phyloP scores from a whole-genome alignment of 2,113 vertebrate species.

The Elgaria multicarinata region DNA sequence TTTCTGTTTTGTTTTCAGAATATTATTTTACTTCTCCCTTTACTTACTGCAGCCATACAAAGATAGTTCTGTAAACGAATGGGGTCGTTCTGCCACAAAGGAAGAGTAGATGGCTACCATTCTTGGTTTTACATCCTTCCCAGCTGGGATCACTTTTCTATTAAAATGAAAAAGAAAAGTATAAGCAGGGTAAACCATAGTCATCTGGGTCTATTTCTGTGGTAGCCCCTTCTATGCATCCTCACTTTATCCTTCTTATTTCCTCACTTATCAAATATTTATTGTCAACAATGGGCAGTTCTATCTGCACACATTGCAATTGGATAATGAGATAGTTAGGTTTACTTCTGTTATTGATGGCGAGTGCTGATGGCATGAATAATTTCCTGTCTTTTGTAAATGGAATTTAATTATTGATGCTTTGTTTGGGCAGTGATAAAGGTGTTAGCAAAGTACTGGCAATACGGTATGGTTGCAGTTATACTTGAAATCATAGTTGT shows the following conservation, averaged over 20 bases:
- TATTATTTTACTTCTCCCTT: not conserved
- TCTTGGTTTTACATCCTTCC: slow-evolving; percentile 36
- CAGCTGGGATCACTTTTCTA: slow-evolving; percentile 53
- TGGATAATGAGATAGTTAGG: slow-evolving; percentile 81
- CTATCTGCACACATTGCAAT: slow-evolving; percentile 81
- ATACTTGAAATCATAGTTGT: slow-evolving; percentile 10
- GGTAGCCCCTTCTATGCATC: slow-evolving; percentile 62
- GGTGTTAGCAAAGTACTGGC: slow-evolving; percentile 65
- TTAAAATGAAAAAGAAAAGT: slow-evolving; percentile 52
- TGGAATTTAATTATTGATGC: slow-evolving; percentile 84
- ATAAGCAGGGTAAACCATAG: slow-evolving; percentile 44
- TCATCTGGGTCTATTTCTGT: slow-evolving; percentile 54
- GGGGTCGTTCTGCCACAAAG: not conserved
- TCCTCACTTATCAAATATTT: slow-evolving; percentile 82
- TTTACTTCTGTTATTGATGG: slow-evolving; percentile 78
- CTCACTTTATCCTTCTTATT: slow-evolving; percentile 80
- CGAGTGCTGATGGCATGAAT: slow-evolving; percentile 79
- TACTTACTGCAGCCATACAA: not conserved
- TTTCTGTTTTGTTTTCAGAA: not conserved
- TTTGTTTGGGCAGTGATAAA: slow-evolving; percentile 78
- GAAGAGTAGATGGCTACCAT: slow-evolving; percentile 56
- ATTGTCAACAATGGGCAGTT: slow-evolving; percentile 82
- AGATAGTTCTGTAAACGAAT: not conserved
- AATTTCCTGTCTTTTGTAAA: slow-evolving; percentile 81
- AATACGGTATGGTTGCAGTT: slow-evolving; percentile 14